These are phyloP conservation scores for Molossus molossus DNA, from an alignment of 2,797 vertebrate genomes.

Conservation along the genomic window DNA sequence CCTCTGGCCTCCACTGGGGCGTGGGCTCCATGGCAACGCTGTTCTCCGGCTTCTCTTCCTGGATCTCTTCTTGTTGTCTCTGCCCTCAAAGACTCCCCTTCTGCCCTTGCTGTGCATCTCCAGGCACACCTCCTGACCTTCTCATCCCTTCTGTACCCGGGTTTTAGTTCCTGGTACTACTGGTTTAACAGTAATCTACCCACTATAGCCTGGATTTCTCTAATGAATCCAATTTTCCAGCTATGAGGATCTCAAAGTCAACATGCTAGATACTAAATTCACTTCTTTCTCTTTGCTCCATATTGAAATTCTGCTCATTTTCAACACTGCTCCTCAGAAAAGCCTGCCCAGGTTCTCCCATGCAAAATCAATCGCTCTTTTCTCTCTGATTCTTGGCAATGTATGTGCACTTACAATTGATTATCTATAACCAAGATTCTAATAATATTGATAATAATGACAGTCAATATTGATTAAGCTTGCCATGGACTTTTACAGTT, in stretches of 20 bases:
- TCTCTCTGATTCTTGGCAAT: not conserved
- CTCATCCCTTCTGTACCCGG: not conserved
- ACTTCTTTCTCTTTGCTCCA: constrained; percentile 43
- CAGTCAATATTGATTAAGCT: not conserved
- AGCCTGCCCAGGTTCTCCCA: not conserved
- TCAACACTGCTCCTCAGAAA: not conserved
- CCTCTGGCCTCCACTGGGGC: not conserved
- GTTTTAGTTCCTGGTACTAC: not conserved
- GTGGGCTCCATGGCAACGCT: not conserved
- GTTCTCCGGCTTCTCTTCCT: not conserved
- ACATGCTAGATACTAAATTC: not conserved
- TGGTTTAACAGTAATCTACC: constrained; percentile 22
- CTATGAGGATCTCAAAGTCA: constrained; percentile 18
- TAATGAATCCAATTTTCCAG: constrained; percentile 25
- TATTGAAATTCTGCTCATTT: constrained; percentile 37
- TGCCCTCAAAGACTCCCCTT: not conserved
- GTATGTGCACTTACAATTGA: not conserved
- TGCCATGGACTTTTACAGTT: not conserved
- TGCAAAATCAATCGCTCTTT: not conserved
- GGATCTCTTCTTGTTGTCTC: not conserved
- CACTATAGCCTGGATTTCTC: not conserved
- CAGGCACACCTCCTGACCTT: not conserved
- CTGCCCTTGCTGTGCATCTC: not conserved
- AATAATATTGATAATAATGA: not conserved
- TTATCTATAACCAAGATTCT: constrained; percentile 18